These are phyloP conservation scores for Celastrina argiolus DNA, from an alignment of 2,888 invertebrate genomes.

Conservation along the genomic window DNA sequence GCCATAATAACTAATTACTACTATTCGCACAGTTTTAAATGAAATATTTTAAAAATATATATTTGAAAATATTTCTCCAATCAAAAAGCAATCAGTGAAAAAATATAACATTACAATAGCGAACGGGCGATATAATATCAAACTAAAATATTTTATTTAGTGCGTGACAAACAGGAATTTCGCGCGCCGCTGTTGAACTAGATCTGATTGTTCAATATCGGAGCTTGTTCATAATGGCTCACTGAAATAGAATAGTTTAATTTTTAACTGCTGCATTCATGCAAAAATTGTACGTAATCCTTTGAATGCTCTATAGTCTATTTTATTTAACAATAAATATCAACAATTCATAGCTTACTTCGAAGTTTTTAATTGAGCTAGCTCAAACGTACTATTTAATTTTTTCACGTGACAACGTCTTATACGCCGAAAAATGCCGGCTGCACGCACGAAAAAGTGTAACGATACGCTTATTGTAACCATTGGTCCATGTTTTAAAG, in stretches of 20 bases:
- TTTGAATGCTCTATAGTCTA: neutral
- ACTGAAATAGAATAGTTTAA: constrained; percentile 15
- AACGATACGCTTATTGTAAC: too few species aligned
- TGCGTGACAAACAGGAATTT: constrained; percentile 19
- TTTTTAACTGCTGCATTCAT: constrained; percentile 7
- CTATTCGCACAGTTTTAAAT: neutral
- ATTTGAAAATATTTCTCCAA: neutral
- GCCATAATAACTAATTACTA: neutral
- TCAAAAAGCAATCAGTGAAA: constrained; percentile 14
- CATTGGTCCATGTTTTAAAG: too few species aligned
- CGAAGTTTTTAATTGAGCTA: too few species aligned
- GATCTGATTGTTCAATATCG: constrained; percentile 1
- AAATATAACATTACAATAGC: neutral
- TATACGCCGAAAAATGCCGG: too few species aligned
- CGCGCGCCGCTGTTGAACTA: constrained; percentile 14
- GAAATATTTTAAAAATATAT: neutral
- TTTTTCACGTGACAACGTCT: too few species aligned
- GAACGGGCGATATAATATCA: constrained; percentile 4
- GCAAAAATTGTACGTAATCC: neutral
- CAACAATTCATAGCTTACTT: too few species aligned
- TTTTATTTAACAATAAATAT: too few species aligned
- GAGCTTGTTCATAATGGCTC: neutral
- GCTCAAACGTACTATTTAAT: too few species aligned
- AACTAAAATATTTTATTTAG: constrained; percentile 18
- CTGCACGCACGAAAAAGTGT: too few species aligned